Evolutionary conservation across 2,888 invertebrate species (phyloP), one percentile per base, ranked within the genome.

Genomic region (Heterodera filipjevi): DNA sequence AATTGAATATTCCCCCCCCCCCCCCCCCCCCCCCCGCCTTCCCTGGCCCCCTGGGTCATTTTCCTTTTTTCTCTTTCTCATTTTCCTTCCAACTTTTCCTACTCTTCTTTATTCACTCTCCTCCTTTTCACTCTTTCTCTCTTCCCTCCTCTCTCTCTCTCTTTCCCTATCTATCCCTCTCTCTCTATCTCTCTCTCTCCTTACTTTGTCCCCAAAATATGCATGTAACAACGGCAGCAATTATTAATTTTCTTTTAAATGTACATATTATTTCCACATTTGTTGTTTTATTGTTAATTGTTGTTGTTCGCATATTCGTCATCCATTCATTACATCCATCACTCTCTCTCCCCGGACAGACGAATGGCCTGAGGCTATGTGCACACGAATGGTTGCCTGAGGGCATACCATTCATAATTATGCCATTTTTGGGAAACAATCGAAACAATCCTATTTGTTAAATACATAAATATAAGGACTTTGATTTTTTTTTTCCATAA

Each of bases 371-470:
- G 22, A 12, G 59, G 59, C 59, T 27, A 59, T n/a, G 12, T 59
- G 59, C 59, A n/a, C 59, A 59, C 59, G 59, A n/a, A 59, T 27
- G n/a, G 27, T 59, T 59, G 59, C 59, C 59, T 59, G 16, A 53
- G 53, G 53, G 53, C 53, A 53, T 5, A 53, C 19, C 3, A 39
- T 39, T 39, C 39, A 3, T 39, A 39, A 39, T 39, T 39, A 39
- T 39, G 39, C 3, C 39, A 39, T 39, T 39, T 39, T 39, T 39
- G 39, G 10, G 39, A 39, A 39, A 39, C 39, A 39, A 6, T 39
- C n/a, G n/a, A n/a, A n/a, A n/a, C n/a, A n/a, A 39, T 6, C 39
- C 39, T 10, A 39, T 39, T 39, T n/a, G n/a, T n/a, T n/a, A n/a
- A n/a, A n/a, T n/a, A n/a, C n/a, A n/a, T n/a, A n/a, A n/a, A n/a